Evolutionary conservation across 2,797 vertebrate species (phyloP).

Genomic region (Cuniculus paca): DNA sequence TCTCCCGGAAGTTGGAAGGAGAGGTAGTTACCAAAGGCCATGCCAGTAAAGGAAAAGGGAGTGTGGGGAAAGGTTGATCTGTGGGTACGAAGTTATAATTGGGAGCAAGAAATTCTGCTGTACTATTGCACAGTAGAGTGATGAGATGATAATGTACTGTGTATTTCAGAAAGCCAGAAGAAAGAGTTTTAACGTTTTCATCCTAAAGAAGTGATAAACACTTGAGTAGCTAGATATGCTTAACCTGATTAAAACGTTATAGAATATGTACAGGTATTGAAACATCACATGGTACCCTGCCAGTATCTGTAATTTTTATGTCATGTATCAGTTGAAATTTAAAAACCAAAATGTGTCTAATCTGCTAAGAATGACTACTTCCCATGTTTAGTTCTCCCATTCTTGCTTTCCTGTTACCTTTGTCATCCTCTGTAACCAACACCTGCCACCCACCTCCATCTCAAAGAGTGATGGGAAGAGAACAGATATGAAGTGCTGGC

Average conservation of each 20-base stretch:
- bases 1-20: background rate
- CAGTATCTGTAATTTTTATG: background rate
- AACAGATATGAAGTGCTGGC: background rate
- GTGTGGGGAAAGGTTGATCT: background rate
- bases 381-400: background rate
- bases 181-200: background rate
- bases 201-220: background rate
- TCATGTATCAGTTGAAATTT: background rate
- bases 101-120: background rate
- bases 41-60: background rate
- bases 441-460: background rate
- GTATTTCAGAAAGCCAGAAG: background rate
- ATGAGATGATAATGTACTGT: background rate
- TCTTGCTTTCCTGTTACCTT: background rate
- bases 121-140: background rate
- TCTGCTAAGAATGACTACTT: background rate
- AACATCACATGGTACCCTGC: background rate
- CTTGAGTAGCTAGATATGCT: background rate
- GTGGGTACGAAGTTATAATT: background rate
- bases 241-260: background rate
- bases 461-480: background rate
- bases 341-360: background rate
- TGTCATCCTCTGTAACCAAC: background rate
- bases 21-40: background rate
- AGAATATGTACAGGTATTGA: background rate